Conservation (phyloP, 2,113 vertebrate species). For the Pluvianellus socialis region DNA sequence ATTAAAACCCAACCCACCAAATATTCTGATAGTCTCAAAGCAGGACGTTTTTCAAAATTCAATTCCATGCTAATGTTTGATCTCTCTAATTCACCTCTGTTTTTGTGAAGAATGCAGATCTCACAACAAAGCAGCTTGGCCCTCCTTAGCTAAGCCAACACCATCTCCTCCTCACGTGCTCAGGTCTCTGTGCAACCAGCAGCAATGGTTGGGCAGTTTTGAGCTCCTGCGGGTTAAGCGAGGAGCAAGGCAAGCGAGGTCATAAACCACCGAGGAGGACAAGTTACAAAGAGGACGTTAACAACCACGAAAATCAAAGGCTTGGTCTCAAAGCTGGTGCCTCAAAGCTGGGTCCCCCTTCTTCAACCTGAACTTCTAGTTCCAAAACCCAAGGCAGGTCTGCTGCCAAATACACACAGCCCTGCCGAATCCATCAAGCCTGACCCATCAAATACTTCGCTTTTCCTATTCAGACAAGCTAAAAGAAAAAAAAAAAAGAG, state of each 20-base stretch:
- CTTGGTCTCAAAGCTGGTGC: not conserved
- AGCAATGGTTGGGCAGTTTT: not conserved
- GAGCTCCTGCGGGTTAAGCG: not conserved
- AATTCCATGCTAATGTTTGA: not conserved
- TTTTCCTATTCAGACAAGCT: not conserved
- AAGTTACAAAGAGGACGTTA: not conserved
- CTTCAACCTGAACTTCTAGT: not conserved
- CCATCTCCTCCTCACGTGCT: fast-evolving
- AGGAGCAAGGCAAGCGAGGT: not conserved
- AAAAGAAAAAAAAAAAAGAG: not conserved
- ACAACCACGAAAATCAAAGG: not conserved
- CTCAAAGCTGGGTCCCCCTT: not conserved
- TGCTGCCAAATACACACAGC: not conserved
- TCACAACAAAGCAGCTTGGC: not conserved
- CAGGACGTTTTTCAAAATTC: not conserved
- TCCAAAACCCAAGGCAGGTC: not conserved
- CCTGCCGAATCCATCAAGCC: not conserved
- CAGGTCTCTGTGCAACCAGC: not conserved
- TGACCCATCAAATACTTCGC: not conserved
- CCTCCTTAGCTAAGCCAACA: not conserved
- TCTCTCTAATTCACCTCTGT: not conserved
- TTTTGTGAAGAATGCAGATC: not conserved
- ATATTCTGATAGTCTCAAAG: not conserved
- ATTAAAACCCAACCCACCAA: not conserved
- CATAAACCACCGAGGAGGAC: not conserved